Conservation (phyloP, 2,888 invertebrate species). For the Lysandra bellargus region DNA sequence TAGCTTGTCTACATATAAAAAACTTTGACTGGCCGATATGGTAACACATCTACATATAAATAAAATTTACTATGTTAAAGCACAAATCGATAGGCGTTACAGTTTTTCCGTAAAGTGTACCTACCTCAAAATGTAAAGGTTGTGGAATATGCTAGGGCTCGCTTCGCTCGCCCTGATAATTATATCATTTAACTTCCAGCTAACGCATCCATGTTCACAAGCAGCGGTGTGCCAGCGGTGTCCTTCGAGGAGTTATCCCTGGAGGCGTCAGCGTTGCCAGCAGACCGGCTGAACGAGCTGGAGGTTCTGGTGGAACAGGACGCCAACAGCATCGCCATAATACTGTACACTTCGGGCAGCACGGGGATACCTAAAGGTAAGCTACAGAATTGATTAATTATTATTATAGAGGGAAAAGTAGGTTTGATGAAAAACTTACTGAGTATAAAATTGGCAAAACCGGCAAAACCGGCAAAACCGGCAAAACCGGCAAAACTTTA, state of each 20-base stretch:
- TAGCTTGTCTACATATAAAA: too few species aligned
- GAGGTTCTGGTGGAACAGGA: slow-evolving; percentile 64
- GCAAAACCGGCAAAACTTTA: too few species aligned
- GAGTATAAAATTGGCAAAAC: too few species aligned
- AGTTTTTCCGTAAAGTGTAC: too few species aligned
- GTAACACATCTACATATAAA: too few species aligned
- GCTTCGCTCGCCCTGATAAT: too few species aligned
- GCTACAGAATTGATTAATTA: neutral
- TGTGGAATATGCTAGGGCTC: too few species aligned
- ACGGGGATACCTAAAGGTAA: slow-evolving; percentile 93
- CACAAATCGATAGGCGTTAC: too few species aligned
- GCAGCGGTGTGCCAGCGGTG: slow-evolving; percentile 58
- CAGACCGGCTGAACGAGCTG: slow-evolving; percentile 60
- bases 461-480: too few species aligned
- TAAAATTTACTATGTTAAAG: too few species aligned
- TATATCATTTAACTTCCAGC: slow-evolving; percentile 50
- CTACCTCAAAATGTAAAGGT: too few species aligned
- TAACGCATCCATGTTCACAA: slow-evolving; percentile 63
- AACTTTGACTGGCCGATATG: too few species aligned
- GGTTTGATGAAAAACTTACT: neutral
- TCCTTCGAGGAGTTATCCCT: slow-evolving; percentile 76
- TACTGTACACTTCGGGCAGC: slow-evolving; percentile 93
- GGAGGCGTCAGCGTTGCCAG: slow-evolving; percentile 64
- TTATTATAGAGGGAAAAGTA: neutral
- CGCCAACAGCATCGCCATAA: slow-evolving; percentile 82